Evolutionary conservation across 2,888 invertebrate species (phyloP), one percentile per base, ranked within the genome.

Genomic region (Rhabditophanes sp.): DNA sequence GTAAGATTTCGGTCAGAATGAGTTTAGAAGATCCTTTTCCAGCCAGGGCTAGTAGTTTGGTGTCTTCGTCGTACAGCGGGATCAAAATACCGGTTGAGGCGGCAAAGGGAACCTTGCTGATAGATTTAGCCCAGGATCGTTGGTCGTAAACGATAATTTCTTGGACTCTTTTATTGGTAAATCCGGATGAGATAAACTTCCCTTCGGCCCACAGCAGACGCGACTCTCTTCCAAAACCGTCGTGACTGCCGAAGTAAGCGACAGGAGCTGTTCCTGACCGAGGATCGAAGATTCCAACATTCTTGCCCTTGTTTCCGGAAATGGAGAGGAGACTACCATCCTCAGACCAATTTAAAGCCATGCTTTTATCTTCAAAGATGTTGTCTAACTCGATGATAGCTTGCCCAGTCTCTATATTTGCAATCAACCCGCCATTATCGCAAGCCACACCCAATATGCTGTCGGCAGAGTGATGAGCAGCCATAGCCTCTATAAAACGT

Each of bases 1-100:
- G 82, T 27, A 77, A 78, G 1, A 87, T 75, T 70, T 90, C 88
- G 75, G 82, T 75, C 57, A 85, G 87, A 38, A 78, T 74, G 41
- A 90, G 80, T 2, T 81, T 81, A 1, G 82, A 84, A 59, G 88
- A 88, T 5, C 84, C 67, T 57, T 68, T 87, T 24, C 87, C 88
- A 35, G 82, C 82, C 37, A 90, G 71, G 72, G 88, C 87, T 40
- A 88, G 73, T 84, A 90, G 85, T 54, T 80, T 80, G 24, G 90
- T 88, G 62, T 90, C 88, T 9, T 79, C 71, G 69, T 90, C 90
- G 66, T 77, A 87, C 4, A 88, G 72, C 0, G 88, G 88, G 75
- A 88, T 83, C 43, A 88, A 71, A 40, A 85, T 79, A 18, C 76
- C 76, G 25, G 40, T 36, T 7, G 35, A 38, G 2, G 22, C 21